phyloP scores from a whole-genome alignment of 2,797 vertebrate genomes.

The Cryptoprocta ferox region DNA sequence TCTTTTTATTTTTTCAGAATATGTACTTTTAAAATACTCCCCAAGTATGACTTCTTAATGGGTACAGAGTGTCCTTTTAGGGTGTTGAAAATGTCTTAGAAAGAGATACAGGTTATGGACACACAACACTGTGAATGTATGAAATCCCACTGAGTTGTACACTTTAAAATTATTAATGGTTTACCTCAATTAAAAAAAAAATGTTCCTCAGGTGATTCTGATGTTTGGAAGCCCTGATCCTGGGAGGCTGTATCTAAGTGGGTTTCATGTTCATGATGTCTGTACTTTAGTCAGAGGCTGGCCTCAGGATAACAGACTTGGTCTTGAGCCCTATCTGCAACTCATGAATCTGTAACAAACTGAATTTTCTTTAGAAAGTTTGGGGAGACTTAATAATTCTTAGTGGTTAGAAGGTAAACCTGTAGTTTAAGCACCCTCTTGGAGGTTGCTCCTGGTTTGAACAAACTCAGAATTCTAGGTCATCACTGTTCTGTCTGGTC shows the following conservation, averaged over 20 bases:
- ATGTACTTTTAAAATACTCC: not conserved
- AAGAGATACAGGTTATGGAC: not conserved
- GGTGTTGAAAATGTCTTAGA: not conserved
- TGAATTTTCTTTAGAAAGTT: slow-evolving; percentile 20
- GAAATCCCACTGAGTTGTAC: not conserved
- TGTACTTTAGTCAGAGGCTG: not conserved
- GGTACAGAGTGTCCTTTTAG: not conserved
- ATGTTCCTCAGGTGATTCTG: not conserved
- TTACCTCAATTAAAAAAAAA: not conserved
- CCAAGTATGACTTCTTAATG: not conserved
- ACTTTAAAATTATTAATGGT: not conserved
- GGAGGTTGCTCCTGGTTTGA: not conserved
- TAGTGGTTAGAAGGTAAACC: not conserved
- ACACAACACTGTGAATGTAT: not conserved
- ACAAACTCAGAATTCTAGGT: not conserved
- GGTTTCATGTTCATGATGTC: not conserved
- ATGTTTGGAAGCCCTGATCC: not conserved
- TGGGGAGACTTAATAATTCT: not conserved
- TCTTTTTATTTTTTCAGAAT: too few relatives aligned
- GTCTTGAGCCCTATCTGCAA: not conserved
- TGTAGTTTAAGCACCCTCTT: not conserved
- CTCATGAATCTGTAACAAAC: not conserved
- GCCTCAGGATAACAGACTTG: not conserved
- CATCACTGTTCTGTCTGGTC: not conserved
- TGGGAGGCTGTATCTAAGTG: not conserved